These are phyloP conservation scores for Eilema caniola DNA, from an alignment of 2,888 invertebrate genomes.

Conservation along the genomic window DNA sequence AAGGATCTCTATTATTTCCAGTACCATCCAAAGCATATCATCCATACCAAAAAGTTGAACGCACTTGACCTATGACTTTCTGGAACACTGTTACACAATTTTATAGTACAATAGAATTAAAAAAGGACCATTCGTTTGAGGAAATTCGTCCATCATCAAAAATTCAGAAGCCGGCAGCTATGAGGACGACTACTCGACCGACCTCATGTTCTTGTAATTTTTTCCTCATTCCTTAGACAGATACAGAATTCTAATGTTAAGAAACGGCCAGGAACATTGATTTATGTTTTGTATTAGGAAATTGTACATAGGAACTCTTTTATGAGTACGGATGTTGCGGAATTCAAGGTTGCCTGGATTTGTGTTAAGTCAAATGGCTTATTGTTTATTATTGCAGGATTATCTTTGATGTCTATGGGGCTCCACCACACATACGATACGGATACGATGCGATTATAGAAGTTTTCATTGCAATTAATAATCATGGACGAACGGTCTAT, in stretches of 20 bases:
- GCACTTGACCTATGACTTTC: conserved; percentile 45
- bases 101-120: conserved; percentile 16
- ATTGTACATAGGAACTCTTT: conserved; percentile 34
- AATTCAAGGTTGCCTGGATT: conserved; percentile 30
- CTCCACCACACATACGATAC: too few relatives aligned
- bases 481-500: too few relatives aligned
- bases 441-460: too few relatives aligned
- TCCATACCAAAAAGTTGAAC: conserved; percentile 12
- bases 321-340: conserved; percentile 35
- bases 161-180: conserved; percentile 56
- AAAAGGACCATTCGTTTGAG: conserved; percentile 39
- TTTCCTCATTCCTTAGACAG: conserved; percentile 75
- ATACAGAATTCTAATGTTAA: conserved; percentile 45
- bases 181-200: conserved; percentile 59
- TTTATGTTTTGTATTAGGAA: conserved; percentile 46
- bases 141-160: conserved; percentile 67
- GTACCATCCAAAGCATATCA: background rate
- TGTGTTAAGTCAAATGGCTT: background rate
- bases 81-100: conserved; percentile 33
- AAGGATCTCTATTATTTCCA: background rate
- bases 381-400: background rate
- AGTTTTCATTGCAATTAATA: too few relatives aligned
- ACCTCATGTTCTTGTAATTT: conserved; percentile 50
- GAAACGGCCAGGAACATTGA: conserved; percentile 26
- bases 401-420: too few relatives aligned